Evolutionary conservation across 2,113 vertebrate species (phyloP).

Genomic region (Lichenostomus cassidix): DNA sequence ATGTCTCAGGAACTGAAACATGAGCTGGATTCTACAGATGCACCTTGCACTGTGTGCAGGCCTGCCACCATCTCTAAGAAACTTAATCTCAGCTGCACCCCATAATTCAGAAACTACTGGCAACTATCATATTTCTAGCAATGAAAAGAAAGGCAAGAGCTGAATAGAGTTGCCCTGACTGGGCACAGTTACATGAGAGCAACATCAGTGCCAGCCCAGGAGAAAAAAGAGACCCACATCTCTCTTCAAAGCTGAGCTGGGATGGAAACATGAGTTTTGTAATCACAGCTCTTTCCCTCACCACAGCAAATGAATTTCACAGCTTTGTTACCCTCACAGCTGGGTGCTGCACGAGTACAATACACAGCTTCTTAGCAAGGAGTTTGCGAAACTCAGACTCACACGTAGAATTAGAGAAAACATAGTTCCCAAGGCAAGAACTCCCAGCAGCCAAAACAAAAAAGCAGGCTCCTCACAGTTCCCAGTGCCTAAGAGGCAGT

Average conservation of each 20-base stretch:
- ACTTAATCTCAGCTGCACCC: background rate
- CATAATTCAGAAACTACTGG: background rate
- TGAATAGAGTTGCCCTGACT: background rate
- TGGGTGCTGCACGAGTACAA: background rate
- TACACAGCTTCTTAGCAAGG: background rate
- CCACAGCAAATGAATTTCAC: background rate
- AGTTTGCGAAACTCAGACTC: background rate
- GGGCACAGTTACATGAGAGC: background rate
- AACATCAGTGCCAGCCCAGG: background rate
- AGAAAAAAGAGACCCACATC: background rate
- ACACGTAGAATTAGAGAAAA: background rate
- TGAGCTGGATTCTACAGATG: fast-evolving
- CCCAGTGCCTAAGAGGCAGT: background rate
- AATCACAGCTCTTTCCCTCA: background rate
- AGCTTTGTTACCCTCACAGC: background rate
- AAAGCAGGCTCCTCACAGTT: background rate
- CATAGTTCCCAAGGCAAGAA: background rate
- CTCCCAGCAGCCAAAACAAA: background rate
- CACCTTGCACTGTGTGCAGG: fast-evolving
- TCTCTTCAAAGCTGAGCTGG: background rate
- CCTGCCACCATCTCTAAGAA: background rate
- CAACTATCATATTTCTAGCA: background rate
- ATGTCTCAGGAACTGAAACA: background rate
- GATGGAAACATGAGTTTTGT: background rate
- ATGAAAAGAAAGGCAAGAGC: background rate